Conservation (phyloP, 2,113 vertebrate genomes). For the Hippocampus zosterae region DNA sequence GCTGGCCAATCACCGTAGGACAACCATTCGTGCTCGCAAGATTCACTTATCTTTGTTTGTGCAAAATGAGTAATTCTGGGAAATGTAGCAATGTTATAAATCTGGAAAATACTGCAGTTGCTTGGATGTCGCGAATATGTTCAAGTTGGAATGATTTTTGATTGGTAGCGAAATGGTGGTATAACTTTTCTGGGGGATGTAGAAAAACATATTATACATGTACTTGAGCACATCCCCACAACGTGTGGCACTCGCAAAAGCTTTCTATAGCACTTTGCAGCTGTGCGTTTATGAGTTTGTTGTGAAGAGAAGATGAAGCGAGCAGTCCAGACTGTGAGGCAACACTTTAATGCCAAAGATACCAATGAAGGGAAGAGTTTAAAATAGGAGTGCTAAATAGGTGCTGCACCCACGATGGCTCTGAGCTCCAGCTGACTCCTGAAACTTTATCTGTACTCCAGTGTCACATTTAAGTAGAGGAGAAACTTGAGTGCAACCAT, state of each 20-base stretch:
- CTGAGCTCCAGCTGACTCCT: conserved; percentile 46
- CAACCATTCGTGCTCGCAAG: no score
- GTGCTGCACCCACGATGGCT: conserved; percentile 35
- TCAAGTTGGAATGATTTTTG: no score
- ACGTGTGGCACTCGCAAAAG: not conserved
- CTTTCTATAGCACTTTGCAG: not conserved
- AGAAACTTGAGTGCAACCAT: conserved; percentile 16
- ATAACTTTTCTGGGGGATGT: no score
- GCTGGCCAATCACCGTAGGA: no score
- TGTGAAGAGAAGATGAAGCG: not conserved
- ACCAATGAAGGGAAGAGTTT: conserved; percentile 47
- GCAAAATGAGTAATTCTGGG: no score
- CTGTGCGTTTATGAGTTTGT: not conserved
- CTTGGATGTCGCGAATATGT: no score
- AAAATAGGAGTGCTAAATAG: conserved; percentile 43
- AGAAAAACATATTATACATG: no score
- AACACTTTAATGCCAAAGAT: conserved; percentile 46
- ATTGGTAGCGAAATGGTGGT: no score
- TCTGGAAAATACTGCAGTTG: no score
- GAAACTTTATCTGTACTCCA: conserved; percentile 36
- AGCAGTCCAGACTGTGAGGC: conserved; percentile 38
- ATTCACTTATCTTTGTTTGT: no score
- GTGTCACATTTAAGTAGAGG: conserved; percentile 51
- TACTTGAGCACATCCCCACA: no score
- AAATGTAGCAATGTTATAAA: no score